phyloP scores from a whole-genome alignment of 2,797 vertebrate genomes.

The Ctenosaura bakeri region DNA sequence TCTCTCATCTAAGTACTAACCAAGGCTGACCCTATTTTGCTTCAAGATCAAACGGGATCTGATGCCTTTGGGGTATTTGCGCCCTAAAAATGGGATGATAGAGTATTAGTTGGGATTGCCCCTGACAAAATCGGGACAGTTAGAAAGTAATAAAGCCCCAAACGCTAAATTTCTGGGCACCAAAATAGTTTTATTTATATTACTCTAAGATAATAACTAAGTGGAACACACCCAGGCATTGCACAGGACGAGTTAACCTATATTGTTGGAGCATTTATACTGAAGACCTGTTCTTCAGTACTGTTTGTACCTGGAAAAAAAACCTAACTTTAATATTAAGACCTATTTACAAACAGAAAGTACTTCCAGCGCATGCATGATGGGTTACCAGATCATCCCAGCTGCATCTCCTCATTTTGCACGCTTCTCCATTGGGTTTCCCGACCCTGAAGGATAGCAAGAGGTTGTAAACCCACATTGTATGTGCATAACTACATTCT shows the following conservation, averaged over 20 bases:
- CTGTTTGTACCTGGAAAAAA: neutral
- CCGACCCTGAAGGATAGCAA: neutral
- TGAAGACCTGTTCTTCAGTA: neutral
- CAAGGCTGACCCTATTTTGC: too few species aligned
- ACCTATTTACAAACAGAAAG: neutral
- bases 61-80: too few species aligned
- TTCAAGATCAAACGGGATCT: too few species aligned
- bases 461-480: neutral
- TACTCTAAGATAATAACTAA: neutral
- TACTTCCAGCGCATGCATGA: neutral
- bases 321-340: neutral
- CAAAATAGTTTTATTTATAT: neutral
- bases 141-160: neutral
- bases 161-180: neutral
- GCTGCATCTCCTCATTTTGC: neutral
- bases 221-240: neutral
- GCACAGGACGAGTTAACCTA: too few species aligned
- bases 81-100: too few species aligned
- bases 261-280: neutral
- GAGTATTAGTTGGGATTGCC: too few species aligned
- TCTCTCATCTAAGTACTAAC: too few species aligned
- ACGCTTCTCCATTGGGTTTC: neutral
- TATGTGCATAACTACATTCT: neutral
- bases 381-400: neutral
- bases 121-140: too few species aligned